These are phyloP conservation scores for Leucoraja ocellata DNA, from an alignment of 2,797 vertebrate genomes.

Conservation along the genomic window DNA sequence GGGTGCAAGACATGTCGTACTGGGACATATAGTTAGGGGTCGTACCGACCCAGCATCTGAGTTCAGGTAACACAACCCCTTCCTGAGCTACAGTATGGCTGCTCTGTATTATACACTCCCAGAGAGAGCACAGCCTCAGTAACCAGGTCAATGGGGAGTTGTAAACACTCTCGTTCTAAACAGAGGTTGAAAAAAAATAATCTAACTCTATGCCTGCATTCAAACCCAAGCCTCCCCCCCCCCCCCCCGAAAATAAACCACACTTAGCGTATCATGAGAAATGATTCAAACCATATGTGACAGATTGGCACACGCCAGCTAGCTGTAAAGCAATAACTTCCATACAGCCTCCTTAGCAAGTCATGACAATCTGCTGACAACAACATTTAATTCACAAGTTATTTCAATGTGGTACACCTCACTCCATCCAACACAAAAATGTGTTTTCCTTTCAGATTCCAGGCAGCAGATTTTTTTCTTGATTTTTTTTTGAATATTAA, in stretches of 20 bases:
- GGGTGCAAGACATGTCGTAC: not conserved
- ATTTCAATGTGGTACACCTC: slow-evolving; percentile 32
- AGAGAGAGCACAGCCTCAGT: not conserved
- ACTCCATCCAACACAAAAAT: not conserved
- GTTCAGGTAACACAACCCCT: not conserved
- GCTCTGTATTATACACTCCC: not conserved
- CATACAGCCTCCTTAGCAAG: slow-evolving; percentile 43
- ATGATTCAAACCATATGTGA: slow-evolving; percentile 71
- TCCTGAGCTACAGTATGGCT: not conserved
- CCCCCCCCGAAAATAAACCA: slow-evolving; percentile 52
- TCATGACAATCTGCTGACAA: slow-evolving; percentile 45
- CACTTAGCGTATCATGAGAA: slow-evolving; percentile 43
- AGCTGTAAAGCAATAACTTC: slow-evolving; percentile 45
- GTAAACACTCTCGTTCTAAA: slow-evolving; percentile 45
- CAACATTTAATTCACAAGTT: slow-evolving; percentile 41
- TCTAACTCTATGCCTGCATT: slow-evolving; percentile 45
- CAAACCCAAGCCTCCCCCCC: slow-evolving; percentile 36
- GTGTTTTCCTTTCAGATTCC: slow-evolving; percentile 1
- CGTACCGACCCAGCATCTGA: not conserved
- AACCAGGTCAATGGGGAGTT: slow-evolving; percentile 19
- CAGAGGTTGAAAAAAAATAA: slow-evolving; percentile 47
- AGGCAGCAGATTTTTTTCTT: not conserved
- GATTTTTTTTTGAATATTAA: not conserved
- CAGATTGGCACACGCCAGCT: slow-evolving; percentile 46
- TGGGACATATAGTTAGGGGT: not conserved